Conservation (phyloP, 1,140 invertebrate species). For the Druon quercuslanigerum region DNA sequence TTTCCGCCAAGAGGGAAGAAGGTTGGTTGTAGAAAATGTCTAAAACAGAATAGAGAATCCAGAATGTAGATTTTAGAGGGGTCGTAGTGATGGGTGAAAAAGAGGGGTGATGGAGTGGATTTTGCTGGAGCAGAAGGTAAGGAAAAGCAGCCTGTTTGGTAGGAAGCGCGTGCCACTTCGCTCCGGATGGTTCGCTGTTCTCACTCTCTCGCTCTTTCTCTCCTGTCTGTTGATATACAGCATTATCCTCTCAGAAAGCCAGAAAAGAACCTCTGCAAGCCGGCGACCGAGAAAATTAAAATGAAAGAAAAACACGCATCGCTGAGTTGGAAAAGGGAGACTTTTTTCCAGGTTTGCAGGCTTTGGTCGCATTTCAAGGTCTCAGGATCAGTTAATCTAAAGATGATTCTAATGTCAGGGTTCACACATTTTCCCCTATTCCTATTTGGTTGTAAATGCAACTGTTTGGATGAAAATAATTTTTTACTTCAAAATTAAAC, state of each 20-base stretch:
- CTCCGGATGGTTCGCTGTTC: conserved; percentile 56
- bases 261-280: neutral
- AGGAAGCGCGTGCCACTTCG: conserved; percentile 60
- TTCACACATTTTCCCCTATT: too few species aligned
- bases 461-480: too few species aligned
- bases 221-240: neutral
- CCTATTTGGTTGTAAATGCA: too few species aligned
- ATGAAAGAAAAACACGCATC: conserved; percentile 1
- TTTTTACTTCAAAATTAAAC: too few species aligned
- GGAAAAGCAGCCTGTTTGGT: conserved; percentile 37
- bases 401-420: too few species aligned
- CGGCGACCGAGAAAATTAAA: neutral
- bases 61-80: conserved; percentile 8
- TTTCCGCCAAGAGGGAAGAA: neutral
- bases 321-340: neutral
- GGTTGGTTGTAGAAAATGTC: neutral
- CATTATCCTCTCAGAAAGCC: neutral
- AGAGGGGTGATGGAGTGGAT: conserved; percentile 31
- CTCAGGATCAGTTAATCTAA: too few species aligned
- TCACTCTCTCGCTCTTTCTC: neutral
- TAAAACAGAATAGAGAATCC: neutral
- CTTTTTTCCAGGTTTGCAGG: too few species aligned
- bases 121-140: conserved; percentile 17
- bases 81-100: conserved; percentile 47
- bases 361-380: too few species aligned